Evolutionary conservation across 2,888 invertebrate species (phyloP).

Genomic region (Agonopterix alstromeriana): DNA sequence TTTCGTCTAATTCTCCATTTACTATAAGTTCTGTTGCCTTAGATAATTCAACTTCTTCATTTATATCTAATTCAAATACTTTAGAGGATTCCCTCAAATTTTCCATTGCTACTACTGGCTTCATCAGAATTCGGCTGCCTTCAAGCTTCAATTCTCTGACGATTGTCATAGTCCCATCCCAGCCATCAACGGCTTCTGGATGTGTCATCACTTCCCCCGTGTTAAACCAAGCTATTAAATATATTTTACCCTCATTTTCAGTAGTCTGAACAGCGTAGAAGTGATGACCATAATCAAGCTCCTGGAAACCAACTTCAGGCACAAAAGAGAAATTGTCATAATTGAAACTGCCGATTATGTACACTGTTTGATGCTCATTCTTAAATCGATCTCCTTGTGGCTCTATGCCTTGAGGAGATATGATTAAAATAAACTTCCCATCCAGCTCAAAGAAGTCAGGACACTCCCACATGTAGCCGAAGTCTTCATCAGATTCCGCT

Average conservation of each 20-base stretch:
- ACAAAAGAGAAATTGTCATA: slow-evolving; percentile 56
- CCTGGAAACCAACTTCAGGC: slow-evolving; percentile 51
- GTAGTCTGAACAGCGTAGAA: slow-evolving; percentile 65
- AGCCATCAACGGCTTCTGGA: slow-evolving; percentile 57
- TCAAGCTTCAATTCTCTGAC: slow-evolving; percentile 47
- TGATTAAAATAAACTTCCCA: slow-evolving; percentile 54
- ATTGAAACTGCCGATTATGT: slow-evolving; percentile 59
- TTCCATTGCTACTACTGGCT: slow-evolving; percentile 43
- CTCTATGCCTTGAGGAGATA: slow-evolving; percentile 62
- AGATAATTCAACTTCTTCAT: slow-evolving; percentile 12
- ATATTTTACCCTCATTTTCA: slow-evolving; percentile 47
- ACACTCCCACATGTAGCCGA: slow-evolving; percentile 73
- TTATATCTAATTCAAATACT: not conserved
- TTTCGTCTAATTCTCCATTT: slow-evolving; percentile 31
- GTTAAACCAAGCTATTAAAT: slow-evolving; percentile 58
- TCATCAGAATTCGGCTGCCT: slow-evolving; percentile 48
- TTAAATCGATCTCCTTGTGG: slow-evolving; percentile 59
- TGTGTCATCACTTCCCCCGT: slow-evolving; percentile 55
- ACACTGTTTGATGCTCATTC: slow-evolving; percentile 55
- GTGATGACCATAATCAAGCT: slow-evolving; percentile 65
- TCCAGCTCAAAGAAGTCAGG: slow-evolving; percentile 68
- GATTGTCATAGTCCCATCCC: slow-evolving; percentile 63
- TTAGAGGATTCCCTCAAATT: not conserved
- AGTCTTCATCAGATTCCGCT: slow-evolving; percentile 47
- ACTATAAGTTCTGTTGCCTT: slow-evolving; percentile 17